Conservation (phyloP, 2,797 vertebrate genomes). For the Syngnathus rostellatus region DNA sequence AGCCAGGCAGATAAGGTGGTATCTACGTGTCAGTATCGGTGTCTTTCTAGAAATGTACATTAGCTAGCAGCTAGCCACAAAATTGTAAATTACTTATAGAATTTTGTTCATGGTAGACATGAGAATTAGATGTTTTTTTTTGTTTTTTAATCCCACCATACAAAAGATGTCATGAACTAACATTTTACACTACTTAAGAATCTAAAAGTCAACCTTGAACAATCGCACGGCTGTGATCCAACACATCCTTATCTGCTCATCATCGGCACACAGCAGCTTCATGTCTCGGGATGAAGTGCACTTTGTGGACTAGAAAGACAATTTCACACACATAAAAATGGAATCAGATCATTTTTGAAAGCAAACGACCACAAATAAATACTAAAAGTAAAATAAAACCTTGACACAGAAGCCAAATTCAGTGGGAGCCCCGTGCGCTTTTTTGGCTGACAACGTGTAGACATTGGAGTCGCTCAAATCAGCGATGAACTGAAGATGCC, state of each 20-base stretch:
- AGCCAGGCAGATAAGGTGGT: too few species aligned
- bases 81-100: too few species aligned
- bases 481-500: slow-evolving; percentile 92
- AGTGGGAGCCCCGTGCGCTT: slow-evolving; percentile 81
- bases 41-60: too few species aligned
- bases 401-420: slow-evolving; percentile 93
- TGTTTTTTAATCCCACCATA: too few species aligned
- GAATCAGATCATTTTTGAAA: slow-evolving; percentile 3
- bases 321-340: slow-evolving; percentile 18
- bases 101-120: too few species aligned
- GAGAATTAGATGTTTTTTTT: too few species aligned
- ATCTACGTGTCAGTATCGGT: too few species aligned
- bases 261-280: slow-evolving; percentile 94
- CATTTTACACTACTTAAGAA: background rate
- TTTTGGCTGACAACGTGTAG: slow-evolving; percentile 83
- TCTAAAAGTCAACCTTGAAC: slow-evolving; percentile 78
- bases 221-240: slow-evolving; percentile 96
- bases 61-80: too few species aligned
- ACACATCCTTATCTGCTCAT: slow-evolving; percentile 87
- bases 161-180: too few species aligned
- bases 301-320: slow-evolving; percentile 80
- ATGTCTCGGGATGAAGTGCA: slow-evolving; percentile 83
- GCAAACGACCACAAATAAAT: background rate
- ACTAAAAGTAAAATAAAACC: slow-evolving; percentile 57
- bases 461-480: slow-evolving; percentile 89